Evolutionary conservation across 2,888 invertebrate species (phyloP).

Genomic region (Eristalinus sepulchralis): DNA sequence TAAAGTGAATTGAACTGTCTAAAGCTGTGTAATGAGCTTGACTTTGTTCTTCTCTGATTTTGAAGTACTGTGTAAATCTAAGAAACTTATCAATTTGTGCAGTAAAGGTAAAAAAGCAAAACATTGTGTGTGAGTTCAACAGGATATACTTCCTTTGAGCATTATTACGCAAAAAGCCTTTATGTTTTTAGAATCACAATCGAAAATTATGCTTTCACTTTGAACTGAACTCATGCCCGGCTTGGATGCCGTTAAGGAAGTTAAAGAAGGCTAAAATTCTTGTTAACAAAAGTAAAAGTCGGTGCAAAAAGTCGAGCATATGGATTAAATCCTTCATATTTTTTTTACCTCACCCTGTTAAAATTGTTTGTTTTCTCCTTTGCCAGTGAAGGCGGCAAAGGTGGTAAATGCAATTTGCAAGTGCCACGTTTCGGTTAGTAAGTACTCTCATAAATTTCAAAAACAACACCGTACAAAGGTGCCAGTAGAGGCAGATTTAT

Average conservation of each 20-base stretch:
- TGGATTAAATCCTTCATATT: not conserved
- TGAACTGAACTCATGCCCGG: not conserved
- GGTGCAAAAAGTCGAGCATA: constrained; percentile 23
- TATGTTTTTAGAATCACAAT: not conserved
- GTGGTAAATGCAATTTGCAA: constrained; percentile 56
- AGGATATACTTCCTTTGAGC: not conserved
- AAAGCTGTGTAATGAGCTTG: too few relatives aligned
- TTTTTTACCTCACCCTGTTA: not conserved
- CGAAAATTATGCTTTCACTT: not conserved
- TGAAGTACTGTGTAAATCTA: too few relatives aligned
- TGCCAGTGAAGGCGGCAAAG: constrained; percentile 4
- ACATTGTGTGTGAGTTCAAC: not conserved
- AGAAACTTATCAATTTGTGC: not conserved
- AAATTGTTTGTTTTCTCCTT: constrained; percentile 1
- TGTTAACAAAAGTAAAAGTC: not conserved
- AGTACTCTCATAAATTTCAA: constrained; percentile 53
- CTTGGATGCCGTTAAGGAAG: not conserved
- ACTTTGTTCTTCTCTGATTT: too few relatives aligned
- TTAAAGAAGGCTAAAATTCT: not conserved
- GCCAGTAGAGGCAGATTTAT: constrained; percentile 19
- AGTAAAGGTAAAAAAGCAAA: not conserved
- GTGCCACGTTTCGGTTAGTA: constrained; percentile 52
- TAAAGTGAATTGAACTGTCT: too few relatives aligned
- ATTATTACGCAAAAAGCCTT: not conserved
- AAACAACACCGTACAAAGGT: constrained; percentile 10